Percentiles rank a stretch among this genome's conserved stretches.
Conservation (phyloP, 2,888 invertebrate species). For the Fragum whitleyi region DNA sequence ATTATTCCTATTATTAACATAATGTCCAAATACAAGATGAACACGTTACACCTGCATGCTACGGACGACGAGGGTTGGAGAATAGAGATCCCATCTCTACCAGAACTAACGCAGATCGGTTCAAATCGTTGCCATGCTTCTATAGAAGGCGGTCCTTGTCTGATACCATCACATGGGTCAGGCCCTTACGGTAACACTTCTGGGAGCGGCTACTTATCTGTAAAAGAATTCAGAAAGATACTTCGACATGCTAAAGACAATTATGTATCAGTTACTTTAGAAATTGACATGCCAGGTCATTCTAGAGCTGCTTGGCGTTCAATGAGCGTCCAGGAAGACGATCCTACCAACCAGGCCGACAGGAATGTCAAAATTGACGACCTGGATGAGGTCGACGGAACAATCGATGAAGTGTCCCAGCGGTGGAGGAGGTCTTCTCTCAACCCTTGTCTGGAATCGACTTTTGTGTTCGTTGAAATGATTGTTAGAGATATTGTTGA, state of each 20-base stretch:
- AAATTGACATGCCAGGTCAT: slow-evolving; percentile 81
- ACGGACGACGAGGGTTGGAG: slow-evolving; percentile 84
- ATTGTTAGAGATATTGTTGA: slow-evolving; percentile 62
- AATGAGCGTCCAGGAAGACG: background rate
- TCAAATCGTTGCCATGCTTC: slow-evolving; percentile 78
- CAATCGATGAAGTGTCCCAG: slow-evolving; percentile 46
- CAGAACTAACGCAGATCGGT: slow-evolving; percentile 74
- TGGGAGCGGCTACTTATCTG: slow-evolving; percentile 71
- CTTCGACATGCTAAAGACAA: slow-evolving; percentile 67
- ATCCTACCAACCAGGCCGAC: background rate
- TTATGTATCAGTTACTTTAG: slow-evolving; percentile 78
- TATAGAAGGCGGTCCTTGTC: slow-evolving; percentile 64
- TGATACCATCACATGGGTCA: slow-evolving; percentile 73
- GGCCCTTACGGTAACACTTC: slow-evolving; percentile 62
- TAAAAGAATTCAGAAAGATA: slow-evolving; percentile 72
- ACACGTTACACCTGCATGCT: slow-evolving; percentile 82
- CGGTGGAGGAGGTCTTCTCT: slow-evolving; percentile 72
- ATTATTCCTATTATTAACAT: slow-evolving; percentile 75
- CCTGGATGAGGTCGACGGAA: slow-evolving; percentile 71
- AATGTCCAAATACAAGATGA: slow-evolving; percentile 83
- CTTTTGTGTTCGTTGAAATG: slow-evolving; percentile 65
- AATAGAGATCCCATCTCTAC: slow-evolving; percentile 81
- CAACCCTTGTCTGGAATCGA: slow-evolving; percentile 72
- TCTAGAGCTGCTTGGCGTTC: slow-evolving; percentile 49
- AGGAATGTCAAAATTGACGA: slow-evolving; percentile 40